Conservation (phyloP, 2,797 vertebrate genomes). For the Helicolenus hilgendorfi region DNA sequence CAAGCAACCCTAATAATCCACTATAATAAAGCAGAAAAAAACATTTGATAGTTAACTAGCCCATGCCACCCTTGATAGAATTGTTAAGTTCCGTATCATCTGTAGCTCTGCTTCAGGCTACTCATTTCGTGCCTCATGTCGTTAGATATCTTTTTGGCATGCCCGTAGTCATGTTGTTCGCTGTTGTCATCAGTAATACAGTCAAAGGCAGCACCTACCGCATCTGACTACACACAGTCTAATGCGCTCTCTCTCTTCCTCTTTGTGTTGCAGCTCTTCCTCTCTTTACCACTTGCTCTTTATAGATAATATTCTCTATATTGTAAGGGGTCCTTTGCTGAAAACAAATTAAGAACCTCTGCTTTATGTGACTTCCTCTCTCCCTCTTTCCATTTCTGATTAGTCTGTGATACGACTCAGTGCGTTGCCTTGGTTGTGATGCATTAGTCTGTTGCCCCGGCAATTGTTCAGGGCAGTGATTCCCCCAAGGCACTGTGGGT, state of each 20-base stretch:
- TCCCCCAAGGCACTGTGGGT: constrained; percentile 37
- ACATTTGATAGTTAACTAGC: not conserved
- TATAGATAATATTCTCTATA: not conserved
- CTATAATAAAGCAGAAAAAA: not conserved
- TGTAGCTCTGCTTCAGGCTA: not conserved
- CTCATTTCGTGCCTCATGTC: constrained; percentile 1
- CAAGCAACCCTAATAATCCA: not conserved
- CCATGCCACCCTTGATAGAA: not conserved
- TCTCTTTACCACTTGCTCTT: not conserved
- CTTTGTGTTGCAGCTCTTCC: not conserved
- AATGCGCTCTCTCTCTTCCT: not conserved
- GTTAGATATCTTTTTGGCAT: constrained; percentile 18
- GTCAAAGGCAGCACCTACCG: not conserved
- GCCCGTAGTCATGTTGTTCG: constrained; percentile 19
- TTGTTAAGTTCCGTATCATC: not conserved
- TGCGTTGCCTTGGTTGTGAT: constrained; percentile 13
- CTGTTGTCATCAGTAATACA: constrained; percentile 15
- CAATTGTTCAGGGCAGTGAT: constrained; percentile 7
- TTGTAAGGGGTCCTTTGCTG: not conserved
- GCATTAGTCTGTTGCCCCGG: not conserved
- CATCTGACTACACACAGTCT: not conserved
- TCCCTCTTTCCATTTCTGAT: constrained; percentile 18
- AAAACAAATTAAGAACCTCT: not conserved
- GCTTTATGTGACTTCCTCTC: not conserved
- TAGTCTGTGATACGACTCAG: constrained; percentile 18